Base-by-base conservation (phyloP, 1,140 invertebrate species). In the Chelonus insularis region DNA sequence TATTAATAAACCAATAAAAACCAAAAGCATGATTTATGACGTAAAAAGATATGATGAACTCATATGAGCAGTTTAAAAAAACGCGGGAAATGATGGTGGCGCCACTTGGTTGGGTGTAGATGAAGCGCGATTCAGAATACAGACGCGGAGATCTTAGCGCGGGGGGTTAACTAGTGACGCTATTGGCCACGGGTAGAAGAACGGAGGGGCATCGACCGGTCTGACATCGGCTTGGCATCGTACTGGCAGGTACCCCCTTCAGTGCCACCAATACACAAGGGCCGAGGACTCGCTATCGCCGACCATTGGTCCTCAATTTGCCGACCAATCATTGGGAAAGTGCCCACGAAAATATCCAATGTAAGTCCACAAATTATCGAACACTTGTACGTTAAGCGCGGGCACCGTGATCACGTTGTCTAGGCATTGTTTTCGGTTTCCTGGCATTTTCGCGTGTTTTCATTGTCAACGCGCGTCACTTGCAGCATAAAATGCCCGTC, bases 321-420 rank as follows among this genome's bases (percentile, higher is more conserved):
- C 81, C 84, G 85, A 86, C 85, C 85, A 87, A 87, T 86, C 85
- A 85, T 86, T 86, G 84, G 83, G 83, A 86, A 85, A 86, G 78
- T 84, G 81, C 80, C 75, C 77, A 82, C 81, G 79, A 85, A 85
- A 88, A 87, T 88, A 86, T 87, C 86, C 86, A 87, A 88, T 87
- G 88, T 89, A 89, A 89, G 88, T 89, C 83, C 84, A 85, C 86
- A 87, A 86, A 88, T 88, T 88, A 87, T 86, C 84, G 84, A 85
- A 83, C 83, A 79, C 62, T 41, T 57, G 47, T 75, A 62, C 65
- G 60, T 47, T 63, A 59, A 58, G 48, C 51, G 55, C 51, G 39
- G 36, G 47, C 21, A 20, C 32, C 45, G 29, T 54, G 37, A 55
- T 60, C 36, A 55, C 52, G 29, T 51, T 51, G 48, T 60, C 39